Evolutionary conservation across 2,113 vertebrate species (phyloP), one percentile per base, ranked within the genome.

Genomic region (Ceyx melanurus): DNA sequence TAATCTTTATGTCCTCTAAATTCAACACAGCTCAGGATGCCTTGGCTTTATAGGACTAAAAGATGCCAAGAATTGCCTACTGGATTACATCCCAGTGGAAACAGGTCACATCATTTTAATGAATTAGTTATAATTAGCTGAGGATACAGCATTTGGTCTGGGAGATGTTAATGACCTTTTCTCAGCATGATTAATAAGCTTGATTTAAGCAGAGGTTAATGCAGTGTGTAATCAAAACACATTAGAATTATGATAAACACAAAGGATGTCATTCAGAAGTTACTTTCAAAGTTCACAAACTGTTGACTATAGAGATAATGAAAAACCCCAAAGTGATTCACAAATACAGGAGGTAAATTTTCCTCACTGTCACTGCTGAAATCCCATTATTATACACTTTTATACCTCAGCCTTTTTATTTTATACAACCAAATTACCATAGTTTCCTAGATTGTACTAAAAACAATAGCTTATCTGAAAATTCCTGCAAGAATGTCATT

Each of bases 171-270:
- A 94, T 2, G 82, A 94, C 95, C 87, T 96, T 94, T 90, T 71
- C 85, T 82, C 92, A 94, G 87, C 91, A 83, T 10, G 73, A 89
- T 83, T 92, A 93, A 92, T 91, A 95, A 91, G 87, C 82, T 74
- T 85, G 73, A 89, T 86, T 94, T 86, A 96, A 92, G 91, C 92
- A 89, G 92, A 93, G 81, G 79, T 93, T 94, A 96, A 96, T 74
- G 88, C 89, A 92, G 75, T 96, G 94, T 92, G 79, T 94, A 94
- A 95, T 96, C 91, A 93, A 93, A 96, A 94, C 85, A 90, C 79
- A 88, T 92, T 75, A 89, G 48, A 71, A 83, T 71, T 73, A 83
- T 65, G 92, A 91, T 80, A 95, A 95, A 95, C 92, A 94, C 91
- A 88, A 94, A 93, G 92, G 76, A 46, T 42, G 78, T 80, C 40